A percentile compares a stretch with the other conserved stretches of the same genome.
Evolutionary conservation across 2,113 vertebrate species (phyloP).

Genomic region (Oreotrochilus melanogaster): DNA sequence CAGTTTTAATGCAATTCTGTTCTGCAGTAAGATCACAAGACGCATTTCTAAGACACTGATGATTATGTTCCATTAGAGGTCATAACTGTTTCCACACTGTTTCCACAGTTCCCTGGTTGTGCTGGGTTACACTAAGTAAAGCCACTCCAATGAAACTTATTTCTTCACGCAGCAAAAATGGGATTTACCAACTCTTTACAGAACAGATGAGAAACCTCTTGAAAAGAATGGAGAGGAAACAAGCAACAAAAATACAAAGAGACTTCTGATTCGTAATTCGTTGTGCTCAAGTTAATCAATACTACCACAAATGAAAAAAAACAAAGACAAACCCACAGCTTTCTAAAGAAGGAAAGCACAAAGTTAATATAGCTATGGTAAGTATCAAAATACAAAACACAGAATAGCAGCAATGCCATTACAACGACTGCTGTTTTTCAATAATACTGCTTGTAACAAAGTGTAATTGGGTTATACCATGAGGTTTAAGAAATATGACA

Average conservation of each 20-base stretch:
- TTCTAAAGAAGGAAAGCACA: background rate
- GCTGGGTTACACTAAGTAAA: background rate
- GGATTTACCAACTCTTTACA: background rate
- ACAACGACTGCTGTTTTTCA: background rate
- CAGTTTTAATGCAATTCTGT: conserved; percentile 60
- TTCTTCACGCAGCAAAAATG: background rate
- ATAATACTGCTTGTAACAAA: background rate
- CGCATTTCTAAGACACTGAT: background rate
- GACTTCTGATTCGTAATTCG: background rate
- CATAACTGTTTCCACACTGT: background rate
- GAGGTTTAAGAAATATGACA: background rate
- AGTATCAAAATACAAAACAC: background rate
- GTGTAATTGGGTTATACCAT: background rate
- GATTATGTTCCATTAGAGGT: background rate
- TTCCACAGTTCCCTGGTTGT: background rate
- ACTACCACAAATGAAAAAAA: background rate
- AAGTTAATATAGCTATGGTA: background rate
- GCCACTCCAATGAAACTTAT: background rate
- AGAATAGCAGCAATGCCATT: background rate
- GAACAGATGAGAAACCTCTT: background rate
- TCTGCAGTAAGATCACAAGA: conserved; percentile 22
- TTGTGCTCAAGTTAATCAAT: background rate
- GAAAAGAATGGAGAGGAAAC: background rate
- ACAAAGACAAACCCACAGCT: background rate
- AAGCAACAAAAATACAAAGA: background rate